Conservation (phyloP, 2,888 invertebrate genomes). For the Harpalus rufipes region DNA sequence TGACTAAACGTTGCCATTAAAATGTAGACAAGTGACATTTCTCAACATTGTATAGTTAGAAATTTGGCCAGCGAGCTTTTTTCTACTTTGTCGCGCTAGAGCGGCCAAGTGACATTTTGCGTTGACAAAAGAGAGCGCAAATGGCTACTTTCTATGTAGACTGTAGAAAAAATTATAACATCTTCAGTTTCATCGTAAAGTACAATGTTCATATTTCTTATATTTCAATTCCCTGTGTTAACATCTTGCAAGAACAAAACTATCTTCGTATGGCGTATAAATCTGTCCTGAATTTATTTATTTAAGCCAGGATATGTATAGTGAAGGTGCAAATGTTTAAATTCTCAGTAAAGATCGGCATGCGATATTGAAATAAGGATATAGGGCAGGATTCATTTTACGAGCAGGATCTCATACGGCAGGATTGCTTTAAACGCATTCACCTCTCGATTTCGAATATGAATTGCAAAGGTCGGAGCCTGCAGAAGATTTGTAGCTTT, state of each 20-base stretch:
- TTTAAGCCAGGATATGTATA: background rate
- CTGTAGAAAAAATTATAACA: no score
- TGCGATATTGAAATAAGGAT: constrained; percentile 59
- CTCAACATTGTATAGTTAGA: no score
- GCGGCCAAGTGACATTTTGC: no score
- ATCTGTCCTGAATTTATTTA: constrained; percentile 4
- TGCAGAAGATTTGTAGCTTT: constrained; percentile 57
- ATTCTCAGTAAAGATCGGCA: constrained; percentile 15
- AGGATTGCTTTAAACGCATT: constrained; percentile 55
- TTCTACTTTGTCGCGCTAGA: no score
- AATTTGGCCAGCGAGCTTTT: no score
- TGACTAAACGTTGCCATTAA: no score
- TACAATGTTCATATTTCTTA: background rate
- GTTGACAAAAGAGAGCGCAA: no score
- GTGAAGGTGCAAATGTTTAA: constrained; percentile 25
- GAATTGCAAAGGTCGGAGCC: constrained; percentile 56
- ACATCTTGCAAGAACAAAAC: background rate
- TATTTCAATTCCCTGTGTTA: background rate
- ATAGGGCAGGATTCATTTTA: constrained; percentile 52
- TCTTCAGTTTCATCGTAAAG: no score
- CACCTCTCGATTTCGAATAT: constrained; percentile 45
- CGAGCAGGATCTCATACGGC: constrained; percentile 15
- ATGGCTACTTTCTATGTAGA: no score
- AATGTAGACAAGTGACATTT: no score
- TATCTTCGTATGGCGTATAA: background rate